These are phyloP conservation scores for Coelopa frigida DNA, from an alignment of 1,140 invertebrate species.

Conservation along the genomic window DNA sequence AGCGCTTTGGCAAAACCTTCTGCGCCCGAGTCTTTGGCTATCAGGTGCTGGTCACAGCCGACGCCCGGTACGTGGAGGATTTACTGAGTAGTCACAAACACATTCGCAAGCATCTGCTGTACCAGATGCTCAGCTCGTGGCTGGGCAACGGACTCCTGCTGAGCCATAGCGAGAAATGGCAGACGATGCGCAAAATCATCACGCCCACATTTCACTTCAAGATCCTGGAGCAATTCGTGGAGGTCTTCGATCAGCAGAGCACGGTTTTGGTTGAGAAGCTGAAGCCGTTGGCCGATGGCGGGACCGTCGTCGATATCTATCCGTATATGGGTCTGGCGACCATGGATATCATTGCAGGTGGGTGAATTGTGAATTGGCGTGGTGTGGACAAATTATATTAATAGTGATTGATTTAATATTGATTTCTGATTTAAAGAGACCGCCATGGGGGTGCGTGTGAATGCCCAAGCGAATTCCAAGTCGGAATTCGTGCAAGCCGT, in stretches of 20 bases:
- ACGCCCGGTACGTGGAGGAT: slow-evolving; percentile 36
- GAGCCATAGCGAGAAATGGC: slow-evolving; percentile 40
- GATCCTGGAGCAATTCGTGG: slow-evolving; percentile 67
- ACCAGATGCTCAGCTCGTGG: slow-evolving; percentile 50
- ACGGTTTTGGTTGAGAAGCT: slow-evolving; percentile 59
- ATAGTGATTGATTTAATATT: slow-evolving; percentile 46
- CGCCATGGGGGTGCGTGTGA: slow-evolving; percentile 71
- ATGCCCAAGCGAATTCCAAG: slow-evolving; percentile 60
- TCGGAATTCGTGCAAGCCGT: slow-evolving; percentile 67
- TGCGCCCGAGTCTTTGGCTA: slow-evolving; percentile 48
- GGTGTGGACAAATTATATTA: slow-evolving; percentile 56
- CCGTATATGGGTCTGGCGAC: slow-evolving; percentile 21
- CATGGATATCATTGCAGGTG: slow-evolving; percentile 25
- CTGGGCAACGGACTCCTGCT: slow-evolving; percentile 59
- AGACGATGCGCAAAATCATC: slow-evolving; percentile 45
- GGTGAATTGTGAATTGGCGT: background rate
- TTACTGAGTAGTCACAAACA: slow-evolving; percentile 29
- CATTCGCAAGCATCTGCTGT: slow-evolving; percentile 31
- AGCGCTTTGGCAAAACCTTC: slow-evolving; percentile 50
- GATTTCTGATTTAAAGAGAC: slow-evolving; percentile 56
- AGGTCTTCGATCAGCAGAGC: slow-evolving; percentile 66
- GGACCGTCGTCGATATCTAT: slow-evolving; percentile 23
- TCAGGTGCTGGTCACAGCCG: slow-evolving; percentile 33
- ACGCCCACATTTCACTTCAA: slow-evolving; percentile 77
- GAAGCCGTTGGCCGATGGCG: slow-evolving; percentile 39